phyloP scores from a whole-genome alignment of 2,888 invertebrate species.

The Rhingia campestris region DNA sequence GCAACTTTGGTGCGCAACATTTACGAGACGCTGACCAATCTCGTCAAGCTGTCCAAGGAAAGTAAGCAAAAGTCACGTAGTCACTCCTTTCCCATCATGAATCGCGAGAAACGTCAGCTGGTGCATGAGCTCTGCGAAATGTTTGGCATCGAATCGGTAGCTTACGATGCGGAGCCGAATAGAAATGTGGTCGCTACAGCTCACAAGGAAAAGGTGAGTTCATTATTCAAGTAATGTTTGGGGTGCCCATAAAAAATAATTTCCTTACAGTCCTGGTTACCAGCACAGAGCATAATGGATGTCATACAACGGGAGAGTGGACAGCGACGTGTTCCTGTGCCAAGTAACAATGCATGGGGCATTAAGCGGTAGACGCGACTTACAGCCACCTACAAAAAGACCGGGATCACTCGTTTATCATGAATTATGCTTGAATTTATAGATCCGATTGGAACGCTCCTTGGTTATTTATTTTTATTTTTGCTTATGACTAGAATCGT shows the following conservation, averaged over 20 bases:
- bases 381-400: background rate
- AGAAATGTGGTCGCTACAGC: conserved; percentile 97
- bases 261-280: conserved; percentile 90
- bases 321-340: conserved; percentile 91
- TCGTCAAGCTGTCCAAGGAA: conserved; percentile 94
- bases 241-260: background rate
- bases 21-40: conserved; percentile 91
- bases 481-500: conserved; percentile 14
- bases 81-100: conserved; percentile 96
- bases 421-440: conserved; percentile 40
- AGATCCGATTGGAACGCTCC: background rate
- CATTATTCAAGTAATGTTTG: background rate
- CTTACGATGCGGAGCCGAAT: conserved; percentile 97
- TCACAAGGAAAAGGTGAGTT: conserved; percentile 88
- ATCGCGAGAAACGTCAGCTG: conserved; percentile 94
- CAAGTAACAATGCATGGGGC: conserved; percentile 84
- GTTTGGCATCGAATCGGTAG: conserved; percentile 96
- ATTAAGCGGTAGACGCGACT: conserved; percentile 78
- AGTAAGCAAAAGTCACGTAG: conserved; percentile 92
- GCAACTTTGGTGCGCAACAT: conserved; percentile 90
- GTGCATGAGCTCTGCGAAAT: conserved; percentile 97
- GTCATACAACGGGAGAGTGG: conserved; percentile 91
- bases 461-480: background rate
- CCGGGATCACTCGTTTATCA: background rate
- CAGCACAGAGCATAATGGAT: conserved; percentile 92